A percentile compares a stretch with the other conserved stretches of the same genome.
These are phyloP conservation scores for Orthonevra nobilis DNA, from an alignment of 2,888 invertebrate genomes.

Conservation along the genomic window DNA sequence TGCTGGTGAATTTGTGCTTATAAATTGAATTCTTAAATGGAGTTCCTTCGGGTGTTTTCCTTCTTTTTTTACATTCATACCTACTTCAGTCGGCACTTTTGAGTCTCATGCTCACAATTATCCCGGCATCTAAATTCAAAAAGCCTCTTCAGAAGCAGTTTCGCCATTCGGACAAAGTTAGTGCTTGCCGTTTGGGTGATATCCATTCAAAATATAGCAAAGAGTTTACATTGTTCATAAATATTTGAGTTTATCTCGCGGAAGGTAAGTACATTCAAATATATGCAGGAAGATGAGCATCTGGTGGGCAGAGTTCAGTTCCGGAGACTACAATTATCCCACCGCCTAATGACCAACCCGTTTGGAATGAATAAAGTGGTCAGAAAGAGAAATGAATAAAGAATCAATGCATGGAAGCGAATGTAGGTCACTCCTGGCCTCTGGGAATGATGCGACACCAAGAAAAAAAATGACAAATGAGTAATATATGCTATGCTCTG, in stretches of 20 bases:
- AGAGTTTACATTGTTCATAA: no score
- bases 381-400: background rate
- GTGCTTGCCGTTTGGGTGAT: no score
- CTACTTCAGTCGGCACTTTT: no score
- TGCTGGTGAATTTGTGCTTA: conserved; percentile 51
- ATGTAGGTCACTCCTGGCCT: conserved; percentile 45
- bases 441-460: background rate
- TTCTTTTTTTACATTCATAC: no score
- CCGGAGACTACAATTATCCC: no score
- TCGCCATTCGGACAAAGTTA: background rate
- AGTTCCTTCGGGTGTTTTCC: background rate
- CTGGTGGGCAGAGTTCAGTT: no score
- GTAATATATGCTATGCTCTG: conserved; percentile 38
- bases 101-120: no score
- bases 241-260: background rate
- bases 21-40: conserved; percentile 49
- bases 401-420: conserved; percentile 41
- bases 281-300: conserved; percentile 31
- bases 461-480: conserved; percentile 63
- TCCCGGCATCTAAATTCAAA: no score
- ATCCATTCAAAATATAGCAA: no score
- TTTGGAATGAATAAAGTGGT: no score
- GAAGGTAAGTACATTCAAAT: background rate
- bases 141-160: no score
- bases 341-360: no score